Evolutionary conservation across 2,888 invertebrate genomes (phyloP).

Genomic region (Lymantria dispar): DNA sequence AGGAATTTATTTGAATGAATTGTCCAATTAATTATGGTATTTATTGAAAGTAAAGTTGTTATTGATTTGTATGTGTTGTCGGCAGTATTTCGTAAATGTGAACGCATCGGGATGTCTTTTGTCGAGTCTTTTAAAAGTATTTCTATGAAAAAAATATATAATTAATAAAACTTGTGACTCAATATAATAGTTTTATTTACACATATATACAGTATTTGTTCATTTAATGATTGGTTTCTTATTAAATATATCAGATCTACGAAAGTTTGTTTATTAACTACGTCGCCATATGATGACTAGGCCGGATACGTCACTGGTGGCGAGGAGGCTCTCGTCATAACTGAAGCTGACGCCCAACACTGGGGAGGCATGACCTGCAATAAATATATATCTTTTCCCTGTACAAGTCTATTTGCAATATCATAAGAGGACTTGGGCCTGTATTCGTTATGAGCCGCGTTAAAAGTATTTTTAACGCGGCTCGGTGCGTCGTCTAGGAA

Average conservation of each 20-base stretch:
- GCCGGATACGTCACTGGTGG: slow-evolving; percentile 91
- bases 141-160: slow-evolving; percentile 73
- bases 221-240: neutral
- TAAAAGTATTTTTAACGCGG: no score
- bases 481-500: no score
- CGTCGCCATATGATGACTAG: slow-evolving; percentile 90
- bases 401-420: no score
- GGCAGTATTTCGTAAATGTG: slow-evolving; percentile 73
- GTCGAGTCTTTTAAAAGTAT: slow-evolving; percentile 80
- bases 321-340: slow-evolving; percentile 93
- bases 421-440: no score
- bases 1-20: slow-evolving; percentile 73
- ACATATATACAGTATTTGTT: slow-evolving; percentile 2
- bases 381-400: neutral
- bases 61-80: slow-evolving; percentile 70
- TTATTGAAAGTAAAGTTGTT: slow-evolving; percentile 77
- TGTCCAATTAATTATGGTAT: slow-evolving; percentile 73
- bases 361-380: slow-evolving; percentile 89
- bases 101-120: slow-evolving; percentile 68
- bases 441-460: no score
- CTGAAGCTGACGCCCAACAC: slow-evolving; percentile 93
- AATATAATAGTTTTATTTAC: slow-evolving; percentile 56
- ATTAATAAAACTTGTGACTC: slow-evolving; percentile 71
- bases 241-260: slow-evolving; percentile 11
- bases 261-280: slow-evolving; percentile 49